phyloP scores from a whole-genome alignment of 2,797 vertebrate species.

The Natrix natrix region DNA sequence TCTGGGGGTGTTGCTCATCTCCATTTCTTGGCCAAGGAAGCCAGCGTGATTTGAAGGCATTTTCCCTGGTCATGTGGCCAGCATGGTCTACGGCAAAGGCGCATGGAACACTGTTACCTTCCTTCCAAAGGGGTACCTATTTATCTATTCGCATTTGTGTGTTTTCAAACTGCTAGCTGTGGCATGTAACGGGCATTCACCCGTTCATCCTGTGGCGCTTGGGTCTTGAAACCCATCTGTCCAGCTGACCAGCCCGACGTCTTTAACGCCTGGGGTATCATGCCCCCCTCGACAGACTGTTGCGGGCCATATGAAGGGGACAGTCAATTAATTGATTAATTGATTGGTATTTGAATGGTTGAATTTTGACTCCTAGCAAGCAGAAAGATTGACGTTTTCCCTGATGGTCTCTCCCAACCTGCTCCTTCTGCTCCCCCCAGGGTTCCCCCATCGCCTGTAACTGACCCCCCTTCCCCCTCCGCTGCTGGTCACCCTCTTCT shows the following conservation, averaged over 20 bases:
- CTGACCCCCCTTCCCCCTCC: neutral
- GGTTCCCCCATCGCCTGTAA: neutral
- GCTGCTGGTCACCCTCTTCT: neutral
- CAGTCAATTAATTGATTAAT: neutral
- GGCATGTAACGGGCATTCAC: neutral
- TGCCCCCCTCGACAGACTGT: neutral
- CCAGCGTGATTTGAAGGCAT: neutral
- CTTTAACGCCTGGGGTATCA: neutral
- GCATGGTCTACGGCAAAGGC: neutral
- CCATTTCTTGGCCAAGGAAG: neutral
- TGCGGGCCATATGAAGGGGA: neutral
- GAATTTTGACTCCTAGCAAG: neutral
- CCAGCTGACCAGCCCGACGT: neutral
- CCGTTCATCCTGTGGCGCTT: neutral
- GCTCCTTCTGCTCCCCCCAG: neutral
- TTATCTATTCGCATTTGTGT: neutral
- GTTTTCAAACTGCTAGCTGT: neutral
- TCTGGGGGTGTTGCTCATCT: neutral
- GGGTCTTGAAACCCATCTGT: neutral
- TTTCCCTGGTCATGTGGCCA: neutral
- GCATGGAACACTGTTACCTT: neutral
- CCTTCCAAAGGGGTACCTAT: neutral
- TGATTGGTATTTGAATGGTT: neutral
- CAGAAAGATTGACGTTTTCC: neutral
- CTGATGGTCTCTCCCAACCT: neutral